These are phyloP conservation scores for Eleutherodactylus coqui DNA, from an alignment of 2,797 vertebrate species.

Conservation along the genomic window DNA sequence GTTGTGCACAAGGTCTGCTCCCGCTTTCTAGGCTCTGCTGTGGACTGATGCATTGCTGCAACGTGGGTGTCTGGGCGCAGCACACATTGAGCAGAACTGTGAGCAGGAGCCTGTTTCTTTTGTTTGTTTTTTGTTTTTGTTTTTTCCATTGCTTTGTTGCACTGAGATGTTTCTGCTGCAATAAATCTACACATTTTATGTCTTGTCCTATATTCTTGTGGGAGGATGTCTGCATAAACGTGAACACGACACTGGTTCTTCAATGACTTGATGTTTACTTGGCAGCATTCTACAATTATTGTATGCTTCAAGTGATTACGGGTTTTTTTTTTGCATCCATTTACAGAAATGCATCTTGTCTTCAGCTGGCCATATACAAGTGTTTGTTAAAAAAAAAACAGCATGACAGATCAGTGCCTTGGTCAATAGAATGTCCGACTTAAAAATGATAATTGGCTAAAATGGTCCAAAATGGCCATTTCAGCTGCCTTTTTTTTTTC, in stretches of 20 bases:
- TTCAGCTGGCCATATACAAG: too few relatives aligned
- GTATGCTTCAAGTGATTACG: too few relatives aligned
- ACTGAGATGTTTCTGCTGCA: constrained; percentile 63
- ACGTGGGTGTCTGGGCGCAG: constrained; percentile 20
- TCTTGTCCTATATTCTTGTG: constrained; percentile 8
- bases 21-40: constrained; percentile 29
- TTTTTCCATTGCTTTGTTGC: constrained; percentile 58
- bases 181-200: constrained; percentile 61
- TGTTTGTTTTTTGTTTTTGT: constrained; percentile 21
- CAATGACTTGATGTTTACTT: not conserved
- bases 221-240: not conserved
- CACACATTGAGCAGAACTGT: constrained; percentile 25
- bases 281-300: too few relatives aligned
- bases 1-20: constrained; percentile 32
- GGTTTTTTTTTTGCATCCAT: not conserved
- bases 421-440: too few relatives aligned
- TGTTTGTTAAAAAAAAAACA: too few relatives aligned
- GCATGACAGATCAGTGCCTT: too few relatives aligned
- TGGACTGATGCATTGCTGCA: constrained; percentile 17
- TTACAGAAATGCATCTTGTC: too few relatives aligned
- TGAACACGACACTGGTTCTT: not conserved
- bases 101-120: constrained; percentile 40
- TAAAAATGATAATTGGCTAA: too few relatives aligned
- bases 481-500: too few relatives aligned
- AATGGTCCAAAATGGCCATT: too few relatives aligned